Conservation (phyloP, 1,140 invertebrate genomes). For the Antheraea mylitta region DNA sequence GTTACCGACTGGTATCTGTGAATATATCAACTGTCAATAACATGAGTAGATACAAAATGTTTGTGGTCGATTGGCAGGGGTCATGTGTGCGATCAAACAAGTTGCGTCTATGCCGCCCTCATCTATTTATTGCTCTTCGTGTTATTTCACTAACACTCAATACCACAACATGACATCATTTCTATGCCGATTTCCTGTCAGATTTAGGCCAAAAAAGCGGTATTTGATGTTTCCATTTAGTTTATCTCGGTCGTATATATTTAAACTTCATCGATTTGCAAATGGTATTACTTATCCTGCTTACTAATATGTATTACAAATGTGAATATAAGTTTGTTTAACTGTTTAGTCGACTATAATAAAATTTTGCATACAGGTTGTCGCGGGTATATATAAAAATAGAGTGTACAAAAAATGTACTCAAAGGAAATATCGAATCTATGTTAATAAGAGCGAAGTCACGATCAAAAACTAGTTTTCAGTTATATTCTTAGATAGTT, state of each 20-base stretch:
- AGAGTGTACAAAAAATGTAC: too few relatives aligned
- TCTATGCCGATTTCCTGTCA: background rate
- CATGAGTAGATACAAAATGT: background rate
- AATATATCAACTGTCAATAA: constrained; percentile 11
- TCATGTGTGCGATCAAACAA: constrained; percentile 27
- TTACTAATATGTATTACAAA: background rate
- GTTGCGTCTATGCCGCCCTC: constrained; percentile 26
- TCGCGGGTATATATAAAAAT: too few relatives aligned
- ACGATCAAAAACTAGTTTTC: too few relatives aligned
- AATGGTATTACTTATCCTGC: background rate
- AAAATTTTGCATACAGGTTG: too few relatives aligned
- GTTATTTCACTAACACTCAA: constrained; percentile 2
- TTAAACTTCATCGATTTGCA: background rate
- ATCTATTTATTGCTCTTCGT: constrained; percentile 23
- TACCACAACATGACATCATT: constrained; percentile 5
- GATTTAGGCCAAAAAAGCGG: background rate
- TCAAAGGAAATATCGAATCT: too few relatives aligned
- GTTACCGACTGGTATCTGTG: background rate
- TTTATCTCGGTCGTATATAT: background rate
- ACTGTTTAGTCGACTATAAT: too few relatives aligned
- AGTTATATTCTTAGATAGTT: too few relatives aligned
- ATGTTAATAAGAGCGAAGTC: too few relatives aligned
- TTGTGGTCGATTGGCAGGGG: constrained; percentile 26
- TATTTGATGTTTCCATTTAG: background rate
- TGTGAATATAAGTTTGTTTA: too few relatives aligned